phyloP scores from a whole-genome alignment of 2,113 vertebrate species.

The Galbula dea region DNA sequence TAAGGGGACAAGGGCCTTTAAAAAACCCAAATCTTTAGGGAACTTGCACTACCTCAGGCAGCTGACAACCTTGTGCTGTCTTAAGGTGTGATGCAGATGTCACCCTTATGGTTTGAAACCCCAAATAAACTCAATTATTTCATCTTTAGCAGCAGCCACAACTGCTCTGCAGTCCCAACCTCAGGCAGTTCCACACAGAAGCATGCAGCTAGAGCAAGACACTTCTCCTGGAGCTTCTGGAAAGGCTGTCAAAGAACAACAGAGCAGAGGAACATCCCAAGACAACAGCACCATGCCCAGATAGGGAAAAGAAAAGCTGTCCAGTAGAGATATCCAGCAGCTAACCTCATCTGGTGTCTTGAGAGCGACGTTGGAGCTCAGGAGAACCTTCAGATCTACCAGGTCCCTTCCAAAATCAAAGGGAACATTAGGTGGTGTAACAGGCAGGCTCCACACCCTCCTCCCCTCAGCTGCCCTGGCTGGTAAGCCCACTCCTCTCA shows the following conservation, averaged over 20 bases:
- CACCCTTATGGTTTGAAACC: not conserved
- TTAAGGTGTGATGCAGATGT: not conserved
- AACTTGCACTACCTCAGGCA: not conserved
- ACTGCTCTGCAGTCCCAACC: not conserved
- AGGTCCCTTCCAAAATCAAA: slow-evolving; percentile 68
- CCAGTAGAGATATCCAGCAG: not conserved
- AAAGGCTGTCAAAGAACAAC: not conserved
- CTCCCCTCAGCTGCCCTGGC: not conserved
- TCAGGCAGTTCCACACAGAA: not conserved
- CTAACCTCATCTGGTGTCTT: slow-evolving; percentile 74
- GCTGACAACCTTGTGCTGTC: not conserved
- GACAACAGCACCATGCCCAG: not conserved
- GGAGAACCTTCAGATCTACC: slow-evolving; percentile 47
- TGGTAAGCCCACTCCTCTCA: not conserved
- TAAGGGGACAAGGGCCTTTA: not conserved
- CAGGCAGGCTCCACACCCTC: accelerated
- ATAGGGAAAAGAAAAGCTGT: not conserved
- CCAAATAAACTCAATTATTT: not conserved
- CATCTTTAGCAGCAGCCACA: not conserved
- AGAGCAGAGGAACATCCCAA: not conserved
- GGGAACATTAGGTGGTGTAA: not conserved
- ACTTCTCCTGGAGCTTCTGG: not conserved
- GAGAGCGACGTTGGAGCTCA: slow-evolving; percentile 61
- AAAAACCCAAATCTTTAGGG: not conserved
- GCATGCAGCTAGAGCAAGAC: not conserved